phyloP scores from a whole-genome alignment of 2,797 vertebrate species.

The Petrocephalus sullivani region DNA sequence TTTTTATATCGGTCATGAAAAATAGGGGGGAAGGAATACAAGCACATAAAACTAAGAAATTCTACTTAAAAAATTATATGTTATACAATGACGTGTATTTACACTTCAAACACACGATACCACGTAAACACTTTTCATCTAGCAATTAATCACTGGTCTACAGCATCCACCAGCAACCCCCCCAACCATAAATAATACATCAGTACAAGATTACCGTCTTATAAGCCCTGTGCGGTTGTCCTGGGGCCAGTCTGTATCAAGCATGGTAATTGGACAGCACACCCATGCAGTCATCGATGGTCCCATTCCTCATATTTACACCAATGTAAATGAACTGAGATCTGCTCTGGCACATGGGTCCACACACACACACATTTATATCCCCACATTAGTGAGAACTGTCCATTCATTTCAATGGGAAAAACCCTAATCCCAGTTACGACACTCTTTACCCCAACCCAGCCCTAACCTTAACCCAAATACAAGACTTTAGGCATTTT shows the following conservation, averaged over 20 bases:
- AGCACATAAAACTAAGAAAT: background rate
- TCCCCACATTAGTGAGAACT: no score
- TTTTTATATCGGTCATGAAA: background rate
- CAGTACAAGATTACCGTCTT: background rate
- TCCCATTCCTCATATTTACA: background rate
- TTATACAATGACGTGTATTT: background rate
- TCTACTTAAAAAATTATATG: background rate
- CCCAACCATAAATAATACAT: background rate
- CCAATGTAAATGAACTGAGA: background rate
- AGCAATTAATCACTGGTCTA: background rate
- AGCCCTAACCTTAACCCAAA: no score
- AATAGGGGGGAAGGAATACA: background rate
- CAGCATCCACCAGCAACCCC: background rate
- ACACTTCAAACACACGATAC: background rate
- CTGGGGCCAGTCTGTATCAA: background rate
- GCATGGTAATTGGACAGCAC: background rate
- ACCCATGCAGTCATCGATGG: background rate
- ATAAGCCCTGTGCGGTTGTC: background rate
- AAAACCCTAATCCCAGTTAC: no score
- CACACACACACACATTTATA: no score
- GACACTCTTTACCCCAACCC: no score
- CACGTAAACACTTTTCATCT: background rate
- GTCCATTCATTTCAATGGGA: no score
- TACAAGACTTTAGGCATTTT: no score
- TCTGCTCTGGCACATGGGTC: background rate